Base-by-base conservation (phyloP, 2,113 vertebrate genomes). In the Lathamus discolor region DNA sequence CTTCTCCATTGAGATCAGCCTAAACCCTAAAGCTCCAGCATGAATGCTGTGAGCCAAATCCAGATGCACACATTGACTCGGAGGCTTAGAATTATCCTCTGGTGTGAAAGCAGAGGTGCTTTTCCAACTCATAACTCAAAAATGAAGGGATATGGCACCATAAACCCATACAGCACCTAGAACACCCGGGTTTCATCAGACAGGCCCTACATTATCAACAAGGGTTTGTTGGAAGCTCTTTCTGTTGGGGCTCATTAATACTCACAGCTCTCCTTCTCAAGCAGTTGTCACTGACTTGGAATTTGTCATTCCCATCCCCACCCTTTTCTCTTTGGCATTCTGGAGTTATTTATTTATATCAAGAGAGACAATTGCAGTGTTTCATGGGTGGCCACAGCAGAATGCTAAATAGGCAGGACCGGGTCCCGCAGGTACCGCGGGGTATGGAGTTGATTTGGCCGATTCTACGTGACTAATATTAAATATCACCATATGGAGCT, bases 291-390 rank as follows among this genome's bases (percentile, higher is more conserved):
- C 77, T 63, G 86, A 44, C 68, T 87, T 51, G 15, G 75, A 81
- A 87, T 82, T 93, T 92, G 55, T 77, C 92, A 76, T 93, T 84
- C 83, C 70, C 66, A 39, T 94, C 46, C 83, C 81, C 90, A 91
- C 84, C 67, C 67, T 63, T 90, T 66, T 83, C 90, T 77, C 46
- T 44, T 79, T 97, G 96, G 91, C 67, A 96, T 95, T 90, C 93
- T 79, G 81, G 88, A 79, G 91, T 96, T 92, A 97, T 91, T 97
- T 96, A 88, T 93, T 96, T 96, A 92, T 63, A 97, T 89, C 86
- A 25, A 9, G 59, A 89, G 86, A 97, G 93, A 97, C 74, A 92
- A 96, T 55, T 83, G 84, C 70, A 66, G 61, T 55, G 37, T 88
- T 95, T 93, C 96, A 48, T 20, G 11, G 74, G 64, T 89, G 91